These are phyloP conservation scores for Gymnorhina tibicen DNA, from an alignment of 2,113 vertebrate species.

Conservation along the genomic window DNA sequence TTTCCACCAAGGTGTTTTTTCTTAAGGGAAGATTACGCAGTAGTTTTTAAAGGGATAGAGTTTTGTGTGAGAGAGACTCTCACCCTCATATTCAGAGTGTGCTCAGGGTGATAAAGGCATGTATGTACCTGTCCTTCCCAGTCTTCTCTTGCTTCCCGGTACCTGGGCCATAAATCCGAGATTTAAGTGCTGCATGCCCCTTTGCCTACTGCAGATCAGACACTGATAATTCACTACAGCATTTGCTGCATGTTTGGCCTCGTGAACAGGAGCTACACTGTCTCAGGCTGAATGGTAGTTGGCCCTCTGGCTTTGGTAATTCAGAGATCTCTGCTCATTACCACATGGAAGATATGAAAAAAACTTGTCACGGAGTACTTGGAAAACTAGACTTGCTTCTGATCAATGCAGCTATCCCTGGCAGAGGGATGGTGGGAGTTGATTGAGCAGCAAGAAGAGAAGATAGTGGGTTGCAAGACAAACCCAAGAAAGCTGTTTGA, in stretches of 20 bases:
- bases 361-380: background rate
- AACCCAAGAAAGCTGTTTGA: background rate
- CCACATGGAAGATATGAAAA: background rate
- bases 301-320: background rate
- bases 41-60: background rate
- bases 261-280: fast-evolving
- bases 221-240: background rate
- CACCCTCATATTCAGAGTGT: background rate
- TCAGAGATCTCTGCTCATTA: background rate
- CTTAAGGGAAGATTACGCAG: background rate
- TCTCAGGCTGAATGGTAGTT: background rate
- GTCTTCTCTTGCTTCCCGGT: background rate
- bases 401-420: background rate
- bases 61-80: background rate
- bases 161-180: background rate
- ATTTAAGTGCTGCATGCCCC: background rate
- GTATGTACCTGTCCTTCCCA: background rate
- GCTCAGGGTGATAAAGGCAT: background rate
- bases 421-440: conserved; percentile 30
- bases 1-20: background rate
- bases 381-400: background rate
- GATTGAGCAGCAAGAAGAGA: background rate
- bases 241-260: background rate
- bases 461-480: background rate
- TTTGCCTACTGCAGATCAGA: background rate